A percentile compares a stretch with the other conserved stretches of the same genome.
Conservation (phyloP, 2,113 vertebrate species). For the Cercopithecus mona region DNA sequence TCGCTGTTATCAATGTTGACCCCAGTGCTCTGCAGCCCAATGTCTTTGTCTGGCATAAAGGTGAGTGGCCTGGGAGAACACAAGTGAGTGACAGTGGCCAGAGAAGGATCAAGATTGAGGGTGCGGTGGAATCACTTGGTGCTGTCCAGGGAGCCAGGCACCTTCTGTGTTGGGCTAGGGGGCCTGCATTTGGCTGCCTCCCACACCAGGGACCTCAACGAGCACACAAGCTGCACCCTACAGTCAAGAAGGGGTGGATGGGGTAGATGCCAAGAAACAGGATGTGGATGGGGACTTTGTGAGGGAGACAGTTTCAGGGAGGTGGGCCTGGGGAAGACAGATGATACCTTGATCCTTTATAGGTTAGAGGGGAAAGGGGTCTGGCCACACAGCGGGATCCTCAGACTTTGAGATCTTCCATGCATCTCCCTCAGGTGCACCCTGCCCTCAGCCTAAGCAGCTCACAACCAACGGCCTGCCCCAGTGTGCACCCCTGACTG, state of each 20-base stretch:
- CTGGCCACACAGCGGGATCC: background rate
- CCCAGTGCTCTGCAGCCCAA: slow-evolving; percentile 82
- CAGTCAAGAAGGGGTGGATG: background rate
- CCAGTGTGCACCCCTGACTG: slow-evolving; percentile 85
- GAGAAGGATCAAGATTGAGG: background rate
- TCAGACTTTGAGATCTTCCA: background rate
- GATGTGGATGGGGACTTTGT: background rate
- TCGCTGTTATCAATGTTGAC: slow-evolving; percentile 76
- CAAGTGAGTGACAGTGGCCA: background rate
- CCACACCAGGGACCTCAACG: too few species aligned
- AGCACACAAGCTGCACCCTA: background rate
- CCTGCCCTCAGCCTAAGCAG: slow-evolving; percentile 91
- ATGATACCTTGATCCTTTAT: background rate
- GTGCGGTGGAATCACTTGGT: background rate
- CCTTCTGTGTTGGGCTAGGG: background rate
- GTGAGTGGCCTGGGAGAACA: slow-evolving; percentile 78
- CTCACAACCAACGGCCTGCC: slow-evolving; percentile 84
- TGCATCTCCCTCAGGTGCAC: slow-evolving; percentile 83
- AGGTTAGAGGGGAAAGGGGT: background rate
- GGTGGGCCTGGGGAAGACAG: background rate
- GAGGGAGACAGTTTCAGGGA: background rate
- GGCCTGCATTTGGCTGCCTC: background rate
- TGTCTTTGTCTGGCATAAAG: slow-evolving; percentile 88
- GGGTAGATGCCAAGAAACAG: background rate
- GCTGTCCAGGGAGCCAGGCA: background rate